Conservation (phyloP, 2,888 invertebrate genomes). For the Sesia bembeciformis region DNA sequence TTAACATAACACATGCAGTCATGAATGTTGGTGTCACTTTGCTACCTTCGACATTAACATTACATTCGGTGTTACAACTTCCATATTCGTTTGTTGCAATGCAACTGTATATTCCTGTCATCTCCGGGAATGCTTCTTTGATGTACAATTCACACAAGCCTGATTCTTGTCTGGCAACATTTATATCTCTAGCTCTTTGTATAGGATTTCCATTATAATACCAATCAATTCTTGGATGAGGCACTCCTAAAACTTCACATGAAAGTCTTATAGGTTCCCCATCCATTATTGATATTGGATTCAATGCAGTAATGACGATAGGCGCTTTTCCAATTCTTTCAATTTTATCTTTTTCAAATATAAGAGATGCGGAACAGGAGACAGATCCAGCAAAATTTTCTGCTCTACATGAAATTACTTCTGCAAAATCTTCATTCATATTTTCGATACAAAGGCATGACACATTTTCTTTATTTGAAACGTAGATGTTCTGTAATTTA, state of each 20-base stretch:
- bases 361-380: conserved; percentile 85
- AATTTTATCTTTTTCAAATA: conserved; percentile 73
- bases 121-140: conserved; percentile 92
- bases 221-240: conserved; percentile 88
- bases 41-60: conserved; percentile 88
- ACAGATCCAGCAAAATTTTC: conserved; percentile 93
- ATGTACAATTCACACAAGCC: conserved; percentile 88
- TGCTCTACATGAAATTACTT: conserved; percentile 89
- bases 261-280: conserved; percentile 87
- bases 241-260: conserved; percentile 84
- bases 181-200: conserved; percentile 84
- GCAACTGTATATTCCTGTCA: conserved; percentile 90
- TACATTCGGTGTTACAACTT: conserved; percentile 83
- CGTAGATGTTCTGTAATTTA: conserved; percentile 80
- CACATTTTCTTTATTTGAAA: conserved; percentile 81
- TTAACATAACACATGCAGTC: too few relatives aligned
- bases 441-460: conserved; percentile 87
- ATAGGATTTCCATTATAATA: conserved; percentile 82
- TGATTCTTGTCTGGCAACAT: conserved; percentile 82
- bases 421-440: conserved; percentile 79
- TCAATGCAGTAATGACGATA: conserved; percentile 81
- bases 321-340: conserved; percentile 71
- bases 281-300: conserved; percentile 88
- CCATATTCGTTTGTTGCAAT: conserved; percentile 88
- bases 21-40: conserved; percentile 5